Base-by-base conservation (phyloP, 2,113 vertebrate genomes). In the Myrmophylax atrothorax region DNA sequence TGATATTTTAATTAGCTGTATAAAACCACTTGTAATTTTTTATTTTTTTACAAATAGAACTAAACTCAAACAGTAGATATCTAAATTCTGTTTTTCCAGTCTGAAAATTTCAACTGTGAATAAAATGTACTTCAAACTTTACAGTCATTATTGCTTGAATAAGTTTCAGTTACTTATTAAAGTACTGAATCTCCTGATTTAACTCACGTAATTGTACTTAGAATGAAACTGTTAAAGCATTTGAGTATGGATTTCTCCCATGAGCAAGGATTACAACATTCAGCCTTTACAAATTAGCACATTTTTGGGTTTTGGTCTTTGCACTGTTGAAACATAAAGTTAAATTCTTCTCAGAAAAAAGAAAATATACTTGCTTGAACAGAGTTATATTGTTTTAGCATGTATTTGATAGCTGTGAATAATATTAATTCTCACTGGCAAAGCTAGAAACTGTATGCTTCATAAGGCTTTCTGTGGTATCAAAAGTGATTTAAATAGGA, bases 401-500 rank as follows among this genome's bases (percentile, higher is more conserved):
- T 44, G 25, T 31, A 67, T 91, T 92, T 85, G 56, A 87, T 87
- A 93, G 85, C 18, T 90, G 40, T 86, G 74, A 90, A 55, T 53
- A 84, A 91, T 92, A 64, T 75, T 89, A 38, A 84, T 95, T 93
- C 70, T 92, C 15, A 18, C 14, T 77, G 84, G 44, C 37, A 93
- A 77, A 14, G 2, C 42, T 55, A 85, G 23, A 28, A 37, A 29
- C 18, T 1, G 14, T 66, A 90, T 63, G 26, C 37, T 91, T 93
- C 82, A 40, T 35, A 77, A 91, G 76, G 31, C 81, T 58, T 93
- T 31, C 18, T 70, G 9, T 56, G 44, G 14, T 79, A 93, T 60
- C 52, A 93, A 85, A 93, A 52, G 52, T 83, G 50, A 87, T 91
- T 96, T 94, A 95, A 94, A 92, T 33, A 79, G 67, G 46, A 90